These are phyloP conservation scores for Steatornis caripensis DNA, from an alignment of 2,113 vertebrate genomes.

Conservation along the genomic window DNA sequence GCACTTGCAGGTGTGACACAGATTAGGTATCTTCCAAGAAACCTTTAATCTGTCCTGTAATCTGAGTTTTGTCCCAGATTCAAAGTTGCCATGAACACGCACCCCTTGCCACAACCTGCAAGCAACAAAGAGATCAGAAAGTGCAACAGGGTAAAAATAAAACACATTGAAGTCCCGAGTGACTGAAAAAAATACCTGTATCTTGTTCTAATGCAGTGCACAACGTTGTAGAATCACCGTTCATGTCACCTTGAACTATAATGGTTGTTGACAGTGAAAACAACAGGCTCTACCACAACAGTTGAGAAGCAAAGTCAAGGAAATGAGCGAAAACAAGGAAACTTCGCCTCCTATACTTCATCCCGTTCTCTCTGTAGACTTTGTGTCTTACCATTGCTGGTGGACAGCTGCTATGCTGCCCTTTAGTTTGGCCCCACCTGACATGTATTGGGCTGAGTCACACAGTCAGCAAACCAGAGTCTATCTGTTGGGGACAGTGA, in stretches of 20 bases:
- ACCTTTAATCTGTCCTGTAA: neutral
- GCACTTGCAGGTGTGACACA: neutral
- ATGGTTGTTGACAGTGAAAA: neutral
- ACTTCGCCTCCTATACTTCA: neutral
- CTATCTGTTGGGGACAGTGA: neutral
- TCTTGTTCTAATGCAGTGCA: neutral
- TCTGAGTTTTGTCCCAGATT: neutral
- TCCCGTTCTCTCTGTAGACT: neutral
- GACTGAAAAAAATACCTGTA: neutral
- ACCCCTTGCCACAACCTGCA: neutral
- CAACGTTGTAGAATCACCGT: neutral
- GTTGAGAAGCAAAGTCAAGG: neutral
- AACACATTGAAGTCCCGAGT: neutral
- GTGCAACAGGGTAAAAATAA: neutral
- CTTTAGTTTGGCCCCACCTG: neutral
- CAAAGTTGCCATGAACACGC: neutral
- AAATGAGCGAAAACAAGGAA: neutral
- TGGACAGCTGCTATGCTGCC: neutral
- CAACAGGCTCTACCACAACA: neutral
- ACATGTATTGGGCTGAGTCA: neutral
- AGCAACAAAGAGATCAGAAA: neutral
- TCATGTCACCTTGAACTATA: neutral
- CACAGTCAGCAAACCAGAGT: neutral
- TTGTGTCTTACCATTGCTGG: neutral
- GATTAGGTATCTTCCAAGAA: neutral